Evolutionary conservation across 2,888 invertebrate species (phyloP).

Genomic region (Keiferia lycopersicella): DNA sequence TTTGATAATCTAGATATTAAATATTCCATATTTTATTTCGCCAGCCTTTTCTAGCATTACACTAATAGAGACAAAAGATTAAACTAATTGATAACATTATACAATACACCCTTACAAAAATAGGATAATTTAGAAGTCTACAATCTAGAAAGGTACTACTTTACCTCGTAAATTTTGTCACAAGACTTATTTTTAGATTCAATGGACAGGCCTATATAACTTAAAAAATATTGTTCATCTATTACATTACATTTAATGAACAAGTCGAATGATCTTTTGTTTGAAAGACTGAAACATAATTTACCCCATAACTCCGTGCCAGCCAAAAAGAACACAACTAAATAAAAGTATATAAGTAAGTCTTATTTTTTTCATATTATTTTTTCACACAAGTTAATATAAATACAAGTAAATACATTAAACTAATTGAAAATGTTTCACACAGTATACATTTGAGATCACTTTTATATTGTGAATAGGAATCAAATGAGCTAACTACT

Average conservation of each 20-base stretch:
- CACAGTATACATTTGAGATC: background rate
- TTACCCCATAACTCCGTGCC: too few species aligned
- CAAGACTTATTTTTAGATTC: background rate
- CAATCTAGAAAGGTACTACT: background rate
- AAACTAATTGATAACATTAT: background rate
- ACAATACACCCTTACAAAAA: slow-evolving; percentile 21
- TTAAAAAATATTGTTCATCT: background rate
- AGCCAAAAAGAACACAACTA: too few species aligned
- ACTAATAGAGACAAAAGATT: background rate
- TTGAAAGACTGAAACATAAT: too few species aligned
- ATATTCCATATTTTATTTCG: background rate
- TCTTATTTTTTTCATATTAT: too few species aligned
- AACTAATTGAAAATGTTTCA: too few species aligned
- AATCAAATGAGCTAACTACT: background rate
- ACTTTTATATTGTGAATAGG: background rate
- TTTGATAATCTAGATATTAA: background rate
- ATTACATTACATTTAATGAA: background rate
- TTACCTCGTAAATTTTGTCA: slow-evolving; percentile 1
- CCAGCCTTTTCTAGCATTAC: background rate
- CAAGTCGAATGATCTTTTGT: background rate
- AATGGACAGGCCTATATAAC: background rate
- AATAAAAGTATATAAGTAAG: too few species aligned
- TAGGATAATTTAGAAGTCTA: slow-evolving; percentile 12
- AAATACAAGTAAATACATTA: too few species aligned
- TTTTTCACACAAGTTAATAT: too few species aligned